phyloP scores from a whole-genome alignment of 2,113 vertebrate genomes.

The Antennarius striatus region DNA sequence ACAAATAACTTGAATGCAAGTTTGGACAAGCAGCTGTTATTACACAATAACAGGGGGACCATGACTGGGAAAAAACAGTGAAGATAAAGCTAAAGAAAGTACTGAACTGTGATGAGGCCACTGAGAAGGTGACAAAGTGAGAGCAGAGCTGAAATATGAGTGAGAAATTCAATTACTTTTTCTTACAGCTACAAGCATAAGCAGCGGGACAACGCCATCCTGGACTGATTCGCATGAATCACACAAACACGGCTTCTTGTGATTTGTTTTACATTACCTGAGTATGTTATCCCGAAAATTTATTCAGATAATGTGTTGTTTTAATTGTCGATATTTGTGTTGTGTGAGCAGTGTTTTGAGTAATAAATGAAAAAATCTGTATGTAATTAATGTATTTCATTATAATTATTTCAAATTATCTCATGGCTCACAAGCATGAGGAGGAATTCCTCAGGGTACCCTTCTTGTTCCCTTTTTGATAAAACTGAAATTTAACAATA shows the following conservation, averaged over 20 bases:
- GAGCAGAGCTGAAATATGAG: constrained; percentile 9
- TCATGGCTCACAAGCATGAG: too few relatives aligned
- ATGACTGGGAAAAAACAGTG: constrained; percentile 20
- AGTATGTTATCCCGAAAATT: too few relatives aligned
- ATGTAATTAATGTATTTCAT: too few relatives aligned
- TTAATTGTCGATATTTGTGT: too few relatives aligned
- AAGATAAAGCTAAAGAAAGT: constrained; percentile 34
- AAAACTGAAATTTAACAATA: too few relatives aligned
- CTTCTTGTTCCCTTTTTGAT: neutral
- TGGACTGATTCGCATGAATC: too few relatives aligned
- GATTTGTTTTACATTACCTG: too few relatives aligned
- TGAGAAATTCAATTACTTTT: constrained; percentile 65
- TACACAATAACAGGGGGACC: neutral
- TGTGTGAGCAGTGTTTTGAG: too few relatives aligned
- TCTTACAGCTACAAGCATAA: constrained; percentile 4
- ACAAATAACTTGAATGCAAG: neutral
- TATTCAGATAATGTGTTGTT: too few relatives aligned
- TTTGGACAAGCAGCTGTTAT: neutral
- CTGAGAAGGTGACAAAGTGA: constrained; percentile 42
- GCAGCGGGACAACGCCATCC: neutral
- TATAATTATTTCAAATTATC: too few relatives aligned
- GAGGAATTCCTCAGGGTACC: neutral
- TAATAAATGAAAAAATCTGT: too few relatives aligned
- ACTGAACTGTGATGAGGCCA: constrained; percentile 12
- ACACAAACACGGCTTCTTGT: too few relatives aligned